phyloP scores from a whole-genome alignment of 2,888 invertebrate genomes.

The Itoplectis maculator region DNA sequence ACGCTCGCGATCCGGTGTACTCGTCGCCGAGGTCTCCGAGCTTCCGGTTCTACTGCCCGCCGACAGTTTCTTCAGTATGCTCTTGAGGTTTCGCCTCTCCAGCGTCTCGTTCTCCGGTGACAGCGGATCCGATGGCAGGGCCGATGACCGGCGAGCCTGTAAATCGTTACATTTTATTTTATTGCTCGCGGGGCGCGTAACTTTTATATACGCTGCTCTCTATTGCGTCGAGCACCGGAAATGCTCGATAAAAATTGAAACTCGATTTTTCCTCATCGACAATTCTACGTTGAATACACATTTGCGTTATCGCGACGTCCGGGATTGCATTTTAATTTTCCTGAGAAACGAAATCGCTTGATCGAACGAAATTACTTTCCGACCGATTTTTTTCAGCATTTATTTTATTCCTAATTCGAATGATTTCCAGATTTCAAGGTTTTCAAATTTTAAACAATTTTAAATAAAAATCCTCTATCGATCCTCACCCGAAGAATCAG shows the following conservation, averaged over 20 bases:
- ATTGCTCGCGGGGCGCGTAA: too few relatives aligned
- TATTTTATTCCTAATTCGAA: too few relatives aligned
- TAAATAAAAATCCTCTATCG: not conserved
- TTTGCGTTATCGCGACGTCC: not conserved
- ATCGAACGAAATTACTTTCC: not conserved
- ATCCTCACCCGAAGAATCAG: not conserved
- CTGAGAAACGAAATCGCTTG: not conserved
- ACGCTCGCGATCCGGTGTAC: constrained; percentile 78
- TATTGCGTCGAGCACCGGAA: not conserved
- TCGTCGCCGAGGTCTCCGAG: constrained; percentile 80
- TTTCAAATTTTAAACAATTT: not conserved
- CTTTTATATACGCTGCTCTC: not conserved
- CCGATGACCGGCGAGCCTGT: constrained; percentile 65
- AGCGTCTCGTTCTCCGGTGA: constrained; percentile 92
- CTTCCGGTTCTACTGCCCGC: constrained; percentile 87
- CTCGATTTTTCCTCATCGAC: not conserved
- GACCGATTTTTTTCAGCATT: too few relatives aligned
- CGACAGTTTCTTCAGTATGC: constrained; percentile 93
- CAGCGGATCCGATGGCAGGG: constrained; percentile 76
- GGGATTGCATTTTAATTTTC: not conserved
- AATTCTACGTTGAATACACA: not conserved
- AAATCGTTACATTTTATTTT: constrained; percentile 21
- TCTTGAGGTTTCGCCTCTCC: constrained; percentile 92
- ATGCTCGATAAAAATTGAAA: not conserved
- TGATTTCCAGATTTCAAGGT: too few relatives aligned